These are phyloP conservation scores for Solenodon paradoxus DNA, from an alignment of 2,113 vertebrate species.

Conservation along the genomic window DNA sequence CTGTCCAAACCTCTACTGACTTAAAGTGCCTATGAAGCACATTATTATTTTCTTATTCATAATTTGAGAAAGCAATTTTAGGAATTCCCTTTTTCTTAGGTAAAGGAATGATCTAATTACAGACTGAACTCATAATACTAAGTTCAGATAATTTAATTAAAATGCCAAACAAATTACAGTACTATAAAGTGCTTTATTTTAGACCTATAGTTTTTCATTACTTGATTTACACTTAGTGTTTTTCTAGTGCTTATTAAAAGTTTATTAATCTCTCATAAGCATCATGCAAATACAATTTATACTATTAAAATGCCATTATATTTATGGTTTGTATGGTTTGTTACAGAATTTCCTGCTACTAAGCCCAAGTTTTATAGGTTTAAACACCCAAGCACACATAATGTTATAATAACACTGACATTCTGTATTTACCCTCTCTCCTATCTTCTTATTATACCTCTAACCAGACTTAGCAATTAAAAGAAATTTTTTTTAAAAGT, in stretches of 20 bases:
- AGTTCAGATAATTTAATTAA: conserved; percentile 59
- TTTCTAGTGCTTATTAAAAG: conserved; percentile 47
- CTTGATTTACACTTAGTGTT: conserved; percentile 23
- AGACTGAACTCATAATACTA: conserved; percentile 32
- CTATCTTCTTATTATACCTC: not conserved
- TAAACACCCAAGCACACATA: not conserved
- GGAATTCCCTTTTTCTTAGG: not conserved
- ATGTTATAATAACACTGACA: not conserved
- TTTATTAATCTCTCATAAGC: conserved; percentile 36
- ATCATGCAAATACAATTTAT: not conserved
- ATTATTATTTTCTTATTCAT: conserved; percentile 4
- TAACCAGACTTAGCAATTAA: conserved; percentile 5
- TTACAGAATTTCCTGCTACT: not conserved
- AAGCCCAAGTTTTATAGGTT: not conserved
- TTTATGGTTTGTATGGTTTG: not conserved
- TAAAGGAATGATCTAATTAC: conserved; percentile 28
- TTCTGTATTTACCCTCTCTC: not conserved
- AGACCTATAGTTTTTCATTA: conserved; percentile 23
- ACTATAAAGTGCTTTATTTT: conserved; percentile 17
- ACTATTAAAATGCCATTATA: not conserved
- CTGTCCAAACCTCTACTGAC: not conserved
- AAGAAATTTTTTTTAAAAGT: not conserved
- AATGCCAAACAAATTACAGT: conserved; percentile 5
- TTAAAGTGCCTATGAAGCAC: not conserved
- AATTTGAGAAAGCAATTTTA: conserved; percentile 32